These are phyloP conservation scores for Corynorhinus townsendii DNA, from an alignment of 2,113 vertebrate species.

Conservation along the genomic window DNA sequence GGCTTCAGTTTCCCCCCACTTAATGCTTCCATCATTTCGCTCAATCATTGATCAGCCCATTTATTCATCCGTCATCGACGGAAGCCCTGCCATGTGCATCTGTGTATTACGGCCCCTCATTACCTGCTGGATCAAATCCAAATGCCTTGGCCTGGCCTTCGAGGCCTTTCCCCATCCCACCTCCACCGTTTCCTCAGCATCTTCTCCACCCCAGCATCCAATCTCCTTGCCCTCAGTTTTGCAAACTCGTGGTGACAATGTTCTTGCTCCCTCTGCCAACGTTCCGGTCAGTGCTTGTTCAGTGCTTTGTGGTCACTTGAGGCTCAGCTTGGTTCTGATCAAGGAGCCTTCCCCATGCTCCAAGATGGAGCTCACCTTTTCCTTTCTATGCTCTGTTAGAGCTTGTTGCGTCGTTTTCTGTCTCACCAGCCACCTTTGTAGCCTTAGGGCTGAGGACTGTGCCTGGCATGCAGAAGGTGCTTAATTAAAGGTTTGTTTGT, in stretches of 20 bases:
- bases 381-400: not conserved
- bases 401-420: not conserved
- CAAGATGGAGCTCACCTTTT: not conserved
- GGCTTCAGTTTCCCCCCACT: not conserved
- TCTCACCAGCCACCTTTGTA: not conserved
- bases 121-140: not conserved
- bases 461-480: not conserved
- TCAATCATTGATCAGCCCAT: fast-evolving
- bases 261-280: not conserved
- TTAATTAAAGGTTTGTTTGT: not conserved
- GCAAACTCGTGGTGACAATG: not conserved
- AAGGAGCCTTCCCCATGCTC: not conserved
- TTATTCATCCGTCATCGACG: not conserved
- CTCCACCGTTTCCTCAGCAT: not conserved
- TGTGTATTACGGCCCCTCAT: fast-evolving
- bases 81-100: fast-evolving
- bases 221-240: not conserved
- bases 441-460: too few relatives aligned
- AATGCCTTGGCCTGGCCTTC: not conserved
- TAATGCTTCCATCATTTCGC: not conserved
- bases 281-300: not conserved
- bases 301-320: not conserved
- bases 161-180: not conserved
- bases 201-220: not conserved
- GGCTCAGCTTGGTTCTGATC: not conserved